Evolutionary conservation across 2,888 invertebrate genomes (phyloP).

Genomic region (Meteorus colon): DNA sequence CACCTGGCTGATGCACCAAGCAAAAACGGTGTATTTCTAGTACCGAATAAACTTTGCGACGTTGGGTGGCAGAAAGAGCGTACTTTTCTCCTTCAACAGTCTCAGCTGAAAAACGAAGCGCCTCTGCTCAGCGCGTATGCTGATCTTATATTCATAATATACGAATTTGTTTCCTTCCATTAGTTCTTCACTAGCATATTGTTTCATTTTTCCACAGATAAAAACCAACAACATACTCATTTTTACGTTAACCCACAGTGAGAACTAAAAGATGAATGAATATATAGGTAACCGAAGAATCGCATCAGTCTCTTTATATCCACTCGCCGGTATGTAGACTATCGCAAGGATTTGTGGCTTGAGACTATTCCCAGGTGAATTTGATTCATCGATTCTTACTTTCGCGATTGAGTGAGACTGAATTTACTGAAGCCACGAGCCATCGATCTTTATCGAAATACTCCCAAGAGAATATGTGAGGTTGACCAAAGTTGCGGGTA

Average conservation of each 20-base stretch:
- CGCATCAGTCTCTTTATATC: constrained; percentile 33
- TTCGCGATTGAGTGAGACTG: constrained; percentile 30
- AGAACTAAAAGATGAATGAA: constrained; percentile 6
- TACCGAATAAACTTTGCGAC: constrained; percentile 24
- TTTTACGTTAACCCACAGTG: constrained; percentile 50
- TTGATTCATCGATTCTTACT: constrained; percentile 42
- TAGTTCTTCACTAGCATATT: neutral
- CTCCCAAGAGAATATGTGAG: constrained; percentile 51
- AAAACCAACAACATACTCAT: constrained; percentile 65
- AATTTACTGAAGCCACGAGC: constrained; percentile 39
- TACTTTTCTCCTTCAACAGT: constrained; percentile 4
- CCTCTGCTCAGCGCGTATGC: too few species aligned
- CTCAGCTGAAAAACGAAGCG: constrained; percentile 1
- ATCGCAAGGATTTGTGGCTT: constrained; percentile 43
- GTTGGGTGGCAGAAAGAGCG: neutral
- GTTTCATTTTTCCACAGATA: constrained; percentile 51
- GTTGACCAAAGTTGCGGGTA: constrained; percentile 40
- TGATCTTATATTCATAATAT: neutral
- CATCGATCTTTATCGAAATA: constrained; percentile 57
- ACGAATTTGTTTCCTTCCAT: constrained; percentile 7
- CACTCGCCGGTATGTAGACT: constrained; percentile 26
- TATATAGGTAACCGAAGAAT: neutral
- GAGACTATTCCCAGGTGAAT: constrained; percentile 33
- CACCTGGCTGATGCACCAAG: neutral
- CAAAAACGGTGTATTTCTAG: constrained; percentile 25